Evolutionary conservation across 2,797 vertebrate species (phyloP), one percentile per base, ranked within the genome.

Genomic region (Esox masquinongy): DNA sequence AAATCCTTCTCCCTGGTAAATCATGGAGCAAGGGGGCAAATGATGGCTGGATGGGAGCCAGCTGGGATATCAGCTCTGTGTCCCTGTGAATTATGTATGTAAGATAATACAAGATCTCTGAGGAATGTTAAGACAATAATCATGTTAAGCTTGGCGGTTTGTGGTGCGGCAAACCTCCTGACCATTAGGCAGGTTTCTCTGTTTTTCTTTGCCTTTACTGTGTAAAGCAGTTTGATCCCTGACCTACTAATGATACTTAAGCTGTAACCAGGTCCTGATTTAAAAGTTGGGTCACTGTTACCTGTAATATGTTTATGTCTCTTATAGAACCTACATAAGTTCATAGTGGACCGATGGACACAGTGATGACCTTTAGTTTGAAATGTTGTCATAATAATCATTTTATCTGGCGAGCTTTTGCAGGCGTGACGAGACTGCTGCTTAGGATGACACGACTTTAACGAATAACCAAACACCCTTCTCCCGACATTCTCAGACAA

Each of bases 101-200:
- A 80, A 84, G 86, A 88, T 90, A 92, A 92, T 90, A 79, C 80
- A 76, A 29, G 64, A 83, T 88, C 92, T 81, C 80, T 64, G 79
- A 86, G 84, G 88, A 73, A 74, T 80, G 75, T 87, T 87, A 87
- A 79, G 77, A 8, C 73, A 90, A 88, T 92, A 93, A 93, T 93
- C 84, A 90, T 88, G 91, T 91, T 84, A 89, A 85, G 84, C 69
- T 50, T 78, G 50, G 74, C 82, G 75, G 56, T 83, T 83, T 90
- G 89, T 89, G 77, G 77, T 90, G 82, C 85, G 84, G 82, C 79
- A 83, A 89, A 84, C 83, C 84, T 90, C 85, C 84, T 80, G 6
- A 14, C 85, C 91, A 89, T 93, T 92, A 92, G 83, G 75, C 73
- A 82, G 79, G 87, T 90, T 91, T 88, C 81, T 92, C 81, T 87